Evolutionary conservation across 2,797 vertebrate species (phyloP), one percentile per base, ranked within the genome.

Genomic region (Avahi laniger): DNA sequence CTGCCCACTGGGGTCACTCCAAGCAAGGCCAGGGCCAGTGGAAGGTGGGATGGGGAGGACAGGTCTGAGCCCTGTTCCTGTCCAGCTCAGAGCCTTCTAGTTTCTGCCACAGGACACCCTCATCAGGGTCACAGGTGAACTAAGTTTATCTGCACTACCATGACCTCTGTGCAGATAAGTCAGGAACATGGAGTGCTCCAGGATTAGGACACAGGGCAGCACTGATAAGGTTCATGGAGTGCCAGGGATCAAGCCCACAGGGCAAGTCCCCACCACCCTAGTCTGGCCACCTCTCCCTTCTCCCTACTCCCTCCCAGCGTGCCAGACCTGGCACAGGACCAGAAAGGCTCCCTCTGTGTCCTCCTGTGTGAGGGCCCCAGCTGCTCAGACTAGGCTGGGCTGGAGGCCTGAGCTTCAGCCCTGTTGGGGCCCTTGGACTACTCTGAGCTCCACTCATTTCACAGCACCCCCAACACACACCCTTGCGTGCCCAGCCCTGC

Each of bases 211-310:
- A 9, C 18, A 73, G 69, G 30, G 57, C 17, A 15, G 5, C 33
- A 17, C n/a, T 91, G 95, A 97, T 96, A 92, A 95, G 76, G 11
- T 15, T 76, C 43, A 2, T 4, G 10, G 17, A 91, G 22, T 15
- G 22, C 33, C 43, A 3, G 83, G 11, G 50, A 78, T 72, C 59
- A 1, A 81, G 65, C 7, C 59, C 13, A 35, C 33, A 57, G 24
- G 38, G 26, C 46, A 48, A 50, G 18, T 52, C 61, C 48, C 63
- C 63, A 11, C 17, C 14, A 14, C 18, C n/a, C 48, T 52, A 69
- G 57, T 35, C 90, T 6, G 7, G 35, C 35, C 4, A 5, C 17
- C 38, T 17, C 46, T 79, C 38, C 33, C 38, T 17, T 33, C 48
- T 89, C 24, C 7, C 14, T 15, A 1, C 18, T 15, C 7, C 14